Base-by-base conservation (phyloP, 1,140 invertebrate genomes). In the Nasonia giraulti region DNA sequence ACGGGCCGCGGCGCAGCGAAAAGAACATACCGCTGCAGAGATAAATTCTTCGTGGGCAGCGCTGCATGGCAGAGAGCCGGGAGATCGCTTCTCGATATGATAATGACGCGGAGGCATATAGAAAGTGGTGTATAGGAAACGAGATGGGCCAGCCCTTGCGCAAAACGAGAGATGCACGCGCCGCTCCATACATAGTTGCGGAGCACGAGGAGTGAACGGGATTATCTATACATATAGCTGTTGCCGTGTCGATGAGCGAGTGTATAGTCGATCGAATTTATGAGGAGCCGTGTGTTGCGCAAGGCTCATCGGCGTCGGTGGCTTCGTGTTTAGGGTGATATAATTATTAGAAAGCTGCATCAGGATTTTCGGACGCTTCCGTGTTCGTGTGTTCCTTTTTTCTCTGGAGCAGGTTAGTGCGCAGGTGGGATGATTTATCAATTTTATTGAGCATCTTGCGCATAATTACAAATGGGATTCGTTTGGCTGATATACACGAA, bases 1-100 rank as follows among this genome's bases (percentile, higher is more conserved):
- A 74, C 71, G 71, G 71, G 12, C 33, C 71, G 33, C 33, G 71
- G 71, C 11, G 33, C 71, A 27, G 27, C 20, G 20, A 27, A 69
- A 69, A n/a, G 66, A 27, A 74, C 71, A 3, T 1, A 27, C 27
- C 1, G 27, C 27, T 27, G 27, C 27, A 55, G 50, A 55, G 50
- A 55, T 55, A 20, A 74, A 74, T 74, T 74, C 71, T 74, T 74
- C 27, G 27, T 74, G 71, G 33, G 71, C 71, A 74, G 71, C 23
- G 71, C 14, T 17, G 33, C 71, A 31, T 20, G 33, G 71, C 8
- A 17, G 11, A 27, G 27, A 27, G 27, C 27, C 27, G 27, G 27
- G 23, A 37, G 71, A 74, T 33, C n/a, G 71, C 33, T 37, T 17
- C 17, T 55, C 14, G 50, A 55, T 55, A 55, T 55, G 50, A 55